A percentile compares a stretch with the other conserved stretches of the same genome.
phyloP scores from a whole-genome alignment of 2,888 invertebrate species.

The Phrixothrix hirtus region DNA sequence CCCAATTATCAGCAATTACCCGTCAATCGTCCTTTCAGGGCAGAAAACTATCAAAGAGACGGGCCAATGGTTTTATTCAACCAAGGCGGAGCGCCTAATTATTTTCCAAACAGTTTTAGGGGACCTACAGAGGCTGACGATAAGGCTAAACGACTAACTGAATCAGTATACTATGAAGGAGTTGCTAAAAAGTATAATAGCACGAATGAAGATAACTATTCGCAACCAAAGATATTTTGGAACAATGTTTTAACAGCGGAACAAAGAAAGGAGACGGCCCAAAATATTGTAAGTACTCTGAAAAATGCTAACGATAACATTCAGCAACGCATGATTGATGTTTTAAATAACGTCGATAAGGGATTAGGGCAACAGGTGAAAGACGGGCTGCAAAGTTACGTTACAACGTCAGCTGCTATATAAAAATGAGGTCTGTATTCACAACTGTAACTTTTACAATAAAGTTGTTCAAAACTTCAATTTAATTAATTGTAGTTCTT shows the following conservation, averaged over 20 bases:
- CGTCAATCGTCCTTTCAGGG: slow-evolving; percentile 90
- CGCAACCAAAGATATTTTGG: slow-evolving; percentile 83
- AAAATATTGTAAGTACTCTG: slow-evolving; percentile 80
- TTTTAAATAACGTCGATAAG: too few species aligned
- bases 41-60: slow-evolving; percentile 86
- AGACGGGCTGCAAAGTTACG: too few species aligned
- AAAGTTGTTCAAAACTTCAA: too few species aligned
- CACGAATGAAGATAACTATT: slow-evolving; percentile 87
- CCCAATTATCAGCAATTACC: slow-evolving; percentile 91
- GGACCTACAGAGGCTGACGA: slow-evolving; percentile 78
- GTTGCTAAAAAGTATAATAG: slow-evolving; percentile 81
- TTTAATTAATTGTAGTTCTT: too few species aligned
- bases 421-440: too few species aligned
- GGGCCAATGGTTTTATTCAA: slow-evolving; percentile 79
- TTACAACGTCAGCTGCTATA: too few species aligned
- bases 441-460: too few species aligned
- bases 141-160: slow-evolving; percentile 63
- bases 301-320: slow-evolving; percentile 81
- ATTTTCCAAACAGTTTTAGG: slow-evolving; percentile 94
- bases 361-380: too few species aligned
- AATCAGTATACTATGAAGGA: slow-evolving; percentile 66
- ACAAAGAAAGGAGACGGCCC: slow-evolving; percentile 71
- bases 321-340: slow-evolving; percentile 82
- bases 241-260: slow-evolving; percentile 70
- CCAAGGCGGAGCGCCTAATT: slow-evolving; percentile 90